Percentiles rank a stretch among this genome's conserved stretches.
These are phyloP conservation scores for Piliocolobus tephrosceles DNA, from an alignment of 2,113 vertebrate genomes.

Conservation along the genomic window DNA sequence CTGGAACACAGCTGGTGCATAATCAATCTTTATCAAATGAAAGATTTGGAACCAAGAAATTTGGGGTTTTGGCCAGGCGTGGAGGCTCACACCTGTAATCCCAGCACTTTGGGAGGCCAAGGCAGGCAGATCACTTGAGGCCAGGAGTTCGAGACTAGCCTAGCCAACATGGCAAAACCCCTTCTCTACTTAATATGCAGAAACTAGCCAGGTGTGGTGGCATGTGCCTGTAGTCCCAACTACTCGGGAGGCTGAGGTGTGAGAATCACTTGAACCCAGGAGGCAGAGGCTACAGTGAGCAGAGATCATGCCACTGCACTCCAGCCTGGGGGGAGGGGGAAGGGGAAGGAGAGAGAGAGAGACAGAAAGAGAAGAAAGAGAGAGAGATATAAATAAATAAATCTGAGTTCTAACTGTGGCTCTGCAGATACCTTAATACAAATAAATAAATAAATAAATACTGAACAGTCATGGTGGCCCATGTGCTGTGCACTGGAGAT, in stretches of 20 bases:
- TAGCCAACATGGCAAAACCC: no score
- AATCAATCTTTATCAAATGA: background rate
- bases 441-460: background rate
- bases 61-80: no score
- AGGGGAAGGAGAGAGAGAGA: no score
- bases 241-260: background rate
- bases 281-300: background rate
- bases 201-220: background rate
- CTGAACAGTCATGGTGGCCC: background rate
- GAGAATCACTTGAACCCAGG: background rate
- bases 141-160: no score
- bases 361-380: no score
- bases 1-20: background rate
- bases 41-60: background rate
- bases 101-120: no score
- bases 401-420: background rate
- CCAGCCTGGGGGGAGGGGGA: background rate
- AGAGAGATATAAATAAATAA: no score
- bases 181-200: no score
- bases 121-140: no score
- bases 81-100: no score
- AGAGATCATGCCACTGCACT: background rate
- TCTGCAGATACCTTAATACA: background rate
- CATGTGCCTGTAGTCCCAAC: background rate
- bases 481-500: background rate